A percentile compares a stretch with the other conserved stretches of the same genome.
Evolutionary conservation across 2,113 vertebrate genomes (phyloP).

Genomic region (Menidia beryllina): DNA sequence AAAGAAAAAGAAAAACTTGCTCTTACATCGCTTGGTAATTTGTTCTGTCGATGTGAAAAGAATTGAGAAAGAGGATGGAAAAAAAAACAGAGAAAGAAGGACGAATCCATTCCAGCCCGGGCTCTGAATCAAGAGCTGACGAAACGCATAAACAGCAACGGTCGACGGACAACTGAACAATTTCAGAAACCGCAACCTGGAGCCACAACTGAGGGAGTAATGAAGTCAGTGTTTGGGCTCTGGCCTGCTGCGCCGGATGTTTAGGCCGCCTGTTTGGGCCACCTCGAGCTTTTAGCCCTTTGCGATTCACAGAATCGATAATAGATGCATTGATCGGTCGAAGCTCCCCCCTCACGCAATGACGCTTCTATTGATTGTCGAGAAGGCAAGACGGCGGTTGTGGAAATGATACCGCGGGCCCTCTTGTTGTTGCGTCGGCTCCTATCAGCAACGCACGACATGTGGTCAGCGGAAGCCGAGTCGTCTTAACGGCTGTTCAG

Average conservation of each 20-base stretch:
- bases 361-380: constrained; percentile 18
- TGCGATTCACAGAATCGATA: background rate
- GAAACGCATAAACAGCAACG: constrained; percentile 43
- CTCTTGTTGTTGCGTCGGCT: constrained; percentile 3
- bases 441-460: background rate
- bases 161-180: constrained; percentile 29
- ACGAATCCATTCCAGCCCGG: background rate
- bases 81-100: background rate
- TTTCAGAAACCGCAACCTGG: constrained; percentile 41
- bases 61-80: background rate
- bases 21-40: background rate
- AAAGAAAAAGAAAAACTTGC: background rate
- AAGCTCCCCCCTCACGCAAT: constrained; percentile 5
- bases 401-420: constrained; percentile 1
- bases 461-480: constrained; percentile 1
- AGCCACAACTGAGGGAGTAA: constrained; percentile 22
- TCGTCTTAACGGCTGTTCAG: constrained; percentile 3
- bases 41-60: background rate
- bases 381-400: constrained; percentile 9
- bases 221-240: constrained; percentile 32
- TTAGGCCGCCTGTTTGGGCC: constrained; percentile 6
- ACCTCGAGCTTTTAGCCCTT: background rate
- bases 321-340: background rate
- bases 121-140: constrained; percentile 38
- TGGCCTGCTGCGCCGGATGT: constrained; percentile 5